Evolutionary conservation across 1,140 invertebrate genomes (phyloP).

Genomic region (Platorchestia sp.): DNA sequence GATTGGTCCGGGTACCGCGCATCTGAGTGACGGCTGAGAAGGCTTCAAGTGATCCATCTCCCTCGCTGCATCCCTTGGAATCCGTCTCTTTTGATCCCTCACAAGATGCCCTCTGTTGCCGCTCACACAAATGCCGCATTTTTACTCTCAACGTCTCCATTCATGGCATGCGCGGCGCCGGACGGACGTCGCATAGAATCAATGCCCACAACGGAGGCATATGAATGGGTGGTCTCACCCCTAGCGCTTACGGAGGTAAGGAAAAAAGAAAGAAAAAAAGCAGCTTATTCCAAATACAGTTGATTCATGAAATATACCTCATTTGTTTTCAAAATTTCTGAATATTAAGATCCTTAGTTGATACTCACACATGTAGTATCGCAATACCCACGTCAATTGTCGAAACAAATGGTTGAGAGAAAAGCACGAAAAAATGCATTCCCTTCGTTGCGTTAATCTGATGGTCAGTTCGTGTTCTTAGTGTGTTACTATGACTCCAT

Average conservation of each 20-base stretch:
- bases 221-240: background rate
- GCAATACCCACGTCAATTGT: too few relatives aligned
- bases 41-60: conserved; percentile 47
- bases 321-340: too few relatives aligned
- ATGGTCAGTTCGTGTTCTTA: background rate
- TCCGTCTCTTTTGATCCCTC: conserved; percentile 6
- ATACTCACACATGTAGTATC: too few relatives aligned
- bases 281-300: too few relatives aligned
- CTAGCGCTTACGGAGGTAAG: background rate
- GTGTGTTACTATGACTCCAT: background rate
- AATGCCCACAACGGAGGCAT: background rate
- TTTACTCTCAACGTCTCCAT: conserved; percentile 28
- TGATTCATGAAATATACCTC: too few relatives aligned
- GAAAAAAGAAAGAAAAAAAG: too few relatives aligned
- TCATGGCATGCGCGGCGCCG: conserved; percentile 46
- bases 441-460: too few relatives aligned
- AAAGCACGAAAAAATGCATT: too few relatives aligned
- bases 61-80: conserved; percentile 28
- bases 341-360: too few relatives aligned
- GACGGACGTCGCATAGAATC: background rate
- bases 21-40: conserved; percentile 33
- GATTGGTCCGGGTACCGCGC: background rate
- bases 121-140: background rate
- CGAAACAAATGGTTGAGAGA: too few relatives aligned
- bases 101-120: conserved; percentile 36